Base-by-base conservation (phyloP, 1,140 invertebrate species). In the Heliconius himera region DNA sequence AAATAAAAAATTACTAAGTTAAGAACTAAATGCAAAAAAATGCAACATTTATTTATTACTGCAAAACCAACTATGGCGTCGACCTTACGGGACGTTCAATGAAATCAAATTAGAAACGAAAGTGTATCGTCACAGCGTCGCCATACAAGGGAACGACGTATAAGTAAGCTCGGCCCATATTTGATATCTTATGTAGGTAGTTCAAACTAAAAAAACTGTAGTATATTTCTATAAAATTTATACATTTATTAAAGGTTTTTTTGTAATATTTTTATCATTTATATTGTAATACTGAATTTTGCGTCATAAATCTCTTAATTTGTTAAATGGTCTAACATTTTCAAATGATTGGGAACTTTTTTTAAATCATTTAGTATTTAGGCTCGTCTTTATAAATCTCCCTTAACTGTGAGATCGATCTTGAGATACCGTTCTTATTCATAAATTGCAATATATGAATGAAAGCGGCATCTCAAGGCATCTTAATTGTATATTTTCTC, bases 81-180 rank as follows among this genome's bases (percentile, higher is more conserved):
- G 71, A 71, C 78, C 78, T 74, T 74, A 74, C 1, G 60, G 73
- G 76, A 77, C 70, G 76, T 82, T 36, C 81, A 79, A 77, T 82
- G 73, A 71, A 70, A 76, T 70, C 54, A 80, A 80, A 82, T 80
- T 74, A 79, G 73, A 75, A 80, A 80, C 76, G 81, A 82, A 82
- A 82, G 81, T 82, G 78, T 29, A 46, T 77, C 78, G 80, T 82
- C 72, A 78, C 8, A 79, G 56, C 72, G n/a, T 18, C 73, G 78
- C 81, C 81, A 74, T 78, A 84, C 74, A 78, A 83, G 83, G 80
- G 81, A 84, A 46, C 77, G 74, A n/a, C 78, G 75, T 6, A 29
- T 80, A 75, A 85, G 13, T 82, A 80, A 83, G 66, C 41, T 72
- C 76, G 29, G 77, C 26, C 66, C 70, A 74, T 74, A 71, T 78